Evolutionary conservation across 2,113 vertebrate species (phyloP).

Genomic region (Panthera tigris): DNA sequence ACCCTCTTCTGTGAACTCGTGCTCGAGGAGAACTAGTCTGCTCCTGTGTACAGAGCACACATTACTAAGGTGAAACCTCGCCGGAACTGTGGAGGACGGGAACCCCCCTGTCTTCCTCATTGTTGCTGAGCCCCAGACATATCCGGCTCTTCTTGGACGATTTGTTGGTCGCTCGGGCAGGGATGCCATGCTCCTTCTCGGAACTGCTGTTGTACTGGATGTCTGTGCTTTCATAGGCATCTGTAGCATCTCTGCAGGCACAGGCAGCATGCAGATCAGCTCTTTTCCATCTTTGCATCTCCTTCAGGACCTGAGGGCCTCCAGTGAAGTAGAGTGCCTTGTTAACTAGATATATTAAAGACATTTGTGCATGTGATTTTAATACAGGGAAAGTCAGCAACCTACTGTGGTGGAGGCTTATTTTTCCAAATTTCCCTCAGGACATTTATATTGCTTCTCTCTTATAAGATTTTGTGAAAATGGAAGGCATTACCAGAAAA

Average conservation of each 20-base stretch:
- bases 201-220: not conserved
- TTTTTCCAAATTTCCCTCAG: not conserved
- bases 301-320: not conserved
- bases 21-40: not conserved
- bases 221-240: too few species aligned
- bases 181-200: not conserved
- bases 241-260: not conserved
- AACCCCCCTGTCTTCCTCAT: not conserved
- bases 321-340: not conserved
- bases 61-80: not conserved
- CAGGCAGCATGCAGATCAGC: not conserved
- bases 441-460: not conserved
- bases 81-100: not conserved
- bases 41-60: not conserved
- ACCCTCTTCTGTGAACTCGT: not conserved
- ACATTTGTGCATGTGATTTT: not conserved
- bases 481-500: not conserved
- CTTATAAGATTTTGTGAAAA: not conserved
- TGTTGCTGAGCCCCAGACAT: too few species aligned
- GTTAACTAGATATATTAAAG: not conserved
- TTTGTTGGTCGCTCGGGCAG: not conserved
- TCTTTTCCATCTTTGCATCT: not conserved
- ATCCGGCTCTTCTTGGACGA: too few species aligned
- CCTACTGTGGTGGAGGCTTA: not conserved
- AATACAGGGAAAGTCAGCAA: not conserved